These are phyloP conservation scores for Cantharis rufa DNA, from an alignment of 2,888 invertebrate genomes.

Conservation along the genomic window DNA sequence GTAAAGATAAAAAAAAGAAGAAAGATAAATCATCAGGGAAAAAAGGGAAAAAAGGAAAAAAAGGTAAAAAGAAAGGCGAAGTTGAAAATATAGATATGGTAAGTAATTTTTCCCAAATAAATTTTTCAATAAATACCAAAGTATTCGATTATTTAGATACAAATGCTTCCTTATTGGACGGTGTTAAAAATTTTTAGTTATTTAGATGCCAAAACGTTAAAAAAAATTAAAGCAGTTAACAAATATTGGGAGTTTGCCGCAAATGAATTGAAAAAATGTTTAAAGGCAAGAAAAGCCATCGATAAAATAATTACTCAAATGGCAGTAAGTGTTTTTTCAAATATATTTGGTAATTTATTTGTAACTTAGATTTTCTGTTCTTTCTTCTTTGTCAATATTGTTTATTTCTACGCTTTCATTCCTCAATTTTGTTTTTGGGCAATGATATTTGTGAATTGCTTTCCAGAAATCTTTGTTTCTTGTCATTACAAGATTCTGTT, in stretches of 20 bases:
- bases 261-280: constrained; percentile 31
- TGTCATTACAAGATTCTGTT: too few relatives aligned
- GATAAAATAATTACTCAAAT: neutral
- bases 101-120: neutral
- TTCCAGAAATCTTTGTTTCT: too few relatives aligned
- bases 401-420: too few relatives aligned
- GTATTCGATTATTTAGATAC: constrained; percentile 29
- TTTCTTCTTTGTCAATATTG: too few relatives aligned
- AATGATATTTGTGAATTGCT: too few relatives aligned
- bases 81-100: constrained; percentile 15
- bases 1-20: neutral
- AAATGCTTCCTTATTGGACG: constrained; percentile 39
- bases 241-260: constrained; percentile 38
- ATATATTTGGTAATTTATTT: neutral
- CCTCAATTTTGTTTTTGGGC: too few relatives aligned
- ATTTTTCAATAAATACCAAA: neutral
- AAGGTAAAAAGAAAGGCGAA: constrained; percentile 10
- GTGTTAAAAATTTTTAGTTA: constrained; percentile 37
- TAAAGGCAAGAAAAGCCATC: neutral
- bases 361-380: too few relatives aligned
- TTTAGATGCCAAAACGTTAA: constrained; percentile 34
- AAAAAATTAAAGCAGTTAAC: constrained; percentile 31
- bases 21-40: constrained; percentile 8
- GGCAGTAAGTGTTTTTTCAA: neutral
- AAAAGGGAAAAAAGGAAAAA: constrained; percentile 6